Evolutionary conservation across 2,888 invertebrate species (phyloP).

Genomic region (Macrophya alboannulata): DNA sequence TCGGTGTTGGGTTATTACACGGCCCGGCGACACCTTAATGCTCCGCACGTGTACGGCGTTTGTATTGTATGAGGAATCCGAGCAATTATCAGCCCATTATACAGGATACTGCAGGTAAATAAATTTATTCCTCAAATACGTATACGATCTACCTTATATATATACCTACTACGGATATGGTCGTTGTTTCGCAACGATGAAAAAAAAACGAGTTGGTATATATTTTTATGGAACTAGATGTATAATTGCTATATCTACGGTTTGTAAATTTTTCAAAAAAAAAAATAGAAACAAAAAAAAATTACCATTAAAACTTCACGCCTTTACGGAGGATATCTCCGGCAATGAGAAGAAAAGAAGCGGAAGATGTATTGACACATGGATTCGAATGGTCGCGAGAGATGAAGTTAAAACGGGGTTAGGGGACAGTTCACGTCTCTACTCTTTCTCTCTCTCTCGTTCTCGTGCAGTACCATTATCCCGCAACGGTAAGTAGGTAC

Average conservation of each 20-base stretch:
- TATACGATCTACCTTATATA: not conserved
- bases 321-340: not conserved
- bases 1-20: conserved; percentile 33
- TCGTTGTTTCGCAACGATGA: not conserved
- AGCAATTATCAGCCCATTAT: not conserved
- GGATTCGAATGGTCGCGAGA: not conserved
- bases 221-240: not conserved
- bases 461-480: not conserved
- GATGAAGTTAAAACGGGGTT: not conserved
- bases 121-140: not conserved
- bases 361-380: conserved; percentile 1
- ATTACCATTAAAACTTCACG: not conserved
- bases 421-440: not conserved
- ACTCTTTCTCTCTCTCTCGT: not conserved
- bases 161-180: not conserved
- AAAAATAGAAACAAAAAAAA: not conserved
- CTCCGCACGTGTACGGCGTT: conserved; percentile 23
- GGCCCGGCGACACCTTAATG: conserved; percentile 42
- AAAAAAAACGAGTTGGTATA: not conserved
- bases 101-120: not conserved
- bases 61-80: not conserved
- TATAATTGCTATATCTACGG: not conserved
- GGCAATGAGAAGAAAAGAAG: not conserved
- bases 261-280: not conserved
- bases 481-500: conserved; percentile 22